These are phyloP conservation scores for Yponomeuta cagnagella DNA, from an alignment of 2,888 invertebrate genomes.

Conservation along the genomic window DNA sequence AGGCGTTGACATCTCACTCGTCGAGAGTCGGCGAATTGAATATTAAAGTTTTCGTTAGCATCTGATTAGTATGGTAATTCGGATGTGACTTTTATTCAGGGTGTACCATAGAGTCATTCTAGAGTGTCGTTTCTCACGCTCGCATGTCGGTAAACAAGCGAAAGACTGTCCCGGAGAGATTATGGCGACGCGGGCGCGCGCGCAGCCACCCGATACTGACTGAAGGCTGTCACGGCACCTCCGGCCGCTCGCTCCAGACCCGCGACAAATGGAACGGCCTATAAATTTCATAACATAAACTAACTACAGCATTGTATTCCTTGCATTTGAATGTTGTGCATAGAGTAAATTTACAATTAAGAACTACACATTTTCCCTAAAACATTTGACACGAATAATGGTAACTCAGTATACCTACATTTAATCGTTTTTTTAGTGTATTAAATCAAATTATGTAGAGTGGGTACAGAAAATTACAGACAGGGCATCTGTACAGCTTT, in stretches of 20 bases:
- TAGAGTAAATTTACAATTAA: neutral
- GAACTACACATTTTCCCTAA: too few species aligned
- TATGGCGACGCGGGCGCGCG: conserved; percentile 60
- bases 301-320: neutral
- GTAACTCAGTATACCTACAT: too few species aligned
- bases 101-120: conserved; percentile 28
- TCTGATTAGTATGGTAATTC: conserved; percentile 28
- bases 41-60: conserved; percentile 44
- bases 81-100: conserved; percentile 33
- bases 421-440: too few species aligned
- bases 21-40: conserved; percentile 52
- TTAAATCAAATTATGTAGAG: neutral
- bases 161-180: conserved; percentile 4
- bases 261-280: conserved; percentile 41
- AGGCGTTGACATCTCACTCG: conserved; percentile 64
- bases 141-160: conserved; percentile 60
- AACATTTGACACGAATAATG: too few species aligned
- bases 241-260: conserved; percentile 28
- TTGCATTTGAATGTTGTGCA: neutral
- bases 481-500: too few species aligned
- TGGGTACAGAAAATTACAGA: neutral
- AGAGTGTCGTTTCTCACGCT: conserved; percentile 33
- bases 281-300: neutral
- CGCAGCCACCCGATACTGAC: conserved; percentile 61
- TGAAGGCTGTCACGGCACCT: conserved; percentile 65